Base-by-base conservation (phyloP, 37 sponge, comb jelly and placozoan species). In the Axinella damicornis region DNA sequence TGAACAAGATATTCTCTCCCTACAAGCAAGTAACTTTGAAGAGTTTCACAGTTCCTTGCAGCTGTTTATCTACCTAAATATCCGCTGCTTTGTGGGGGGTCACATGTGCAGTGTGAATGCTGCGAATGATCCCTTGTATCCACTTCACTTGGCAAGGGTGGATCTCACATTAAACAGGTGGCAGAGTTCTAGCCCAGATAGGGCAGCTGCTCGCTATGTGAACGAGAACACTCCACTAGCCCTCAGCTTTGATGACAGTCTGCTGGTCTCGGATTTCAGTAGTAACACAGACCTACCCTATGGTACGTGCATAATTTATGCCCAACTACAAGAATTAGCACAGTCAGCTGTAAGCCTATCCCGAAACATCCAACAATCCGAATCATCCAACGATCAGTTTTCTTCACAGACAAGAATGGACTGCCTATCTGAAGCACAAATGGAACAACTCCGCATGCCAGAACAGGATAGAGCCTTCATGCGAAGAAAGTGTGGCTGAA, bases 81-180 rank as follows among this genome's bases (percentile, higher is more conserved):
- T 89, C 1, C 46, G 87, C 0, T 93, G 94, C 52, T 73, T 74
- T 61, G 71, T 93, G 11, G 90, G 94, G 18, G 94, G 94, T 11
- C 28, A 64, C 2, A 89, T 89, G 83, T 93, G 90, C 73, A 74
- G 60, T 9, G 12, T n/a, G 5, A 62, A 86, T 55, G 90, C 70
- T 24, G 81, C 90, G 21, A 79, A 72, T n/a, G 94, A 93, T 19
- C 94, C 94, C 0, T 74, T 89, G 1, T 82, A 78, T 36, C 57
- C 86, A 17, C 83, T 93, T 0, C 86, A 65, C n/a, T 56, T 78
- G 28, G 35, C 90, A 41, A 76, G 73, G 28, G 19, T 89, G 11
- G 94, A 93, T 41, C 18, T 46, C 5, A 39, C 86, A 31, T 72
- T 85, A 17, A 59, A 81, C 36, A 69, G 65, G 21, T 93, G 94